Base-by-base conservation (phyloP, 2,888 invertebrate species). In the Pilophorus perplexus region DNA sequence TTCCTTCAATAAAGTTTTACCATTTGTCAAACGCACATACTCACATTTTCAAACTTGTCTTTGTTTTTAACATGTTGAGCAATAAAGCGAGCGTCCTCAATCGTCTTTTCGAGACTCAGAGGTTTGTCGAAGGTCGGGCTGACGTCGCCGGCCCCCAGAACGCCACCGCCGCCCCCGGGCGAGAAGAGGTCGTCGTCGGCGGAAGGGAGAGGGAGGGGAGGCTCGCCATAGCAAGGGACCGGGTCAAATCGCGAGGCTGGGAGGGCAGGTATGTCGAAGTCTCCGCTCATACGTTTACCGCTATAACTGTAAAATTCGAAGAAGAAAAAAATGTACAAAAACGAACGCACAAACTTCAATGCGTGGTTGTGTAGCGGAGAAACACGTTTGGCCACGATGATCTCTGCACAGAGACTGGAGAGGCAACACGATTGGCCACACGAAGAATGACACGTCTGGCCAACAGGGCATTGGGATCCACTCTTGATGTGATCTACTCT, bases 31-130 rank as follows among this genome's bases (percentile, higher is more conserved):
- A n/a, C 14, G 18, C 1, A 18, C 22, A 64, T 76, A 87, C 90
- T 88, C 82, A 93, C 93, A 79, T 88, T 90, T 79, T 92, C 93
- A 79, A 93, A 94, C 78, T 89, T 90, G 80, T 94, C 93, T 80
- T 93, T 91, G 81, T 94, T 94, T 79, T 87, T 89, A 78, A 93
- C 91, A 78, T 94, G 94, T 80, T 94, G 94, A 76, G 93, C 93
- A 80, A 94, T 93, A 79, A 94, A 94, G 75, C 90, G 86, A 72
- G 93, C 91, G 74, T 93, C 92, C 77, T 91, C 90, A 79, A 93
- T 87, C 75, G 93, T 91, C 79, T 91, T 91, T 79, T 93, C 93
- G 84, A 92, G 88, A 46, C 71, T 62, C 40, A 72, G 69, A 70
- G 88, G 85, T 78, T 89, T 88, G 74, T 91, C 90, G 77, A 89